A percentile compares a stretch with the other conserved stretches of the same genome.
Evolutionary conservation across 2,113 vertebrate species (phyloP).

Genomic region (Tinamus guttatus): DNA sequence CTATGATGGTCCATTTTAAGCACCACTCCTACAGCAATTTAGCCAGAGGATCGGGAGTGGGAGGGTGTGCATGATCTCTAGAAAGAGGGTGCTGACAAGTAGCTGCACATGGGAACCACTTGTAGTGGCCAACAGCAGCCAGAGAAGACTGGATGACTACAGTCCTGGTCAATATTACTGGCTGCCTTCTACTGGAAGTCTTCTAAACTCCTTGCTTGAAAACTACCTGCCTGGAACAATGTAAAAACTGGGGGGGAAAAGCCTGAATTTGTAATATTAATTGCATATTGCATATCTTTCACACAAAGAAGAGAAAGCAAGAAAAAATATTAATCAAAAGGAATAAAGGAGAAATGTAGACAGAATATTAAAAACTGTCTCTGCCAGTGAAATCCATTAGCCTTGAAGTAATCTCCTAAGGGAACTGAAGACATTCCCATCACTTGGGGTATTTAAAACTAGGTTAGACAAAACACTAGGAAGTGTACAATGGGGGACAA

Average conservation of each 20-base stretch:
- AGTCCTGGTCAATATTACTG: neutral
- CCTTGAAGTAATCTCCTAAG: conserved; percentile 59
- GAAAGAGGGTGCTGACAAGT: conserved; percentile 65
- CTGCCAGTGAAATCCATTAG: conserved; percentile 28
- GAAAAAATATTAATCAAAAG: conserved; percentile 12
- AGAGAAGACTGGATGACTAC: neutral
- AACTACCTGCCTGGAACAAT: neutral
- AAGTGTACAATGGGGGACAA: conserved; percentile 39
- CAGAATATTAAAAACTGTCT: conserved; percentile 1
- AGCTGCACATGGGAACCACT: conserved; percentile 20
- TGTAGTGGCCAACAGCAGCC: conserved; percentile 17
- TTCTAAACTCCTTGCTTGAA: neutral
- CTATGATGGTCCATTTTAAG: conserved; percentile 29
- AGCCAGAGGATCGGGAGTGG: conserved; percentile 43
- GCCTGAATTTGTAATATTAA: neutral
- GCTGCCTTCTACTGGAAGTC: neutral
- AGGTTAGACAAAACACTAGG: conserved; percentile 58
- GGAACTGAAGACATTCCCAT: conserved; percentile 23
- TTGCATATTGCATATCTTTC: neutral
- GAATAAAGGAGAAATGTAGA: conserved; percentile 25
- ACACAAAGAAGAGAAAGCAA: neutral
- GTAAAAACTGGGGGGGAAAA: neutral
- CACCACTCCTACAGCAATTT: conserved; percentile 14
- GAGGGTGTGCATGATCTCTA: conserved; percentile 38
- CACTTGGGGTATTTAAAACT: conserved; percentile 4